Percentiles rank a stretch among this genome's conserved stretches.
phyloP scores from a whole-genome alignment of 2,797 vertebrate species.

The Rousettus madagascariensis region DNA sequence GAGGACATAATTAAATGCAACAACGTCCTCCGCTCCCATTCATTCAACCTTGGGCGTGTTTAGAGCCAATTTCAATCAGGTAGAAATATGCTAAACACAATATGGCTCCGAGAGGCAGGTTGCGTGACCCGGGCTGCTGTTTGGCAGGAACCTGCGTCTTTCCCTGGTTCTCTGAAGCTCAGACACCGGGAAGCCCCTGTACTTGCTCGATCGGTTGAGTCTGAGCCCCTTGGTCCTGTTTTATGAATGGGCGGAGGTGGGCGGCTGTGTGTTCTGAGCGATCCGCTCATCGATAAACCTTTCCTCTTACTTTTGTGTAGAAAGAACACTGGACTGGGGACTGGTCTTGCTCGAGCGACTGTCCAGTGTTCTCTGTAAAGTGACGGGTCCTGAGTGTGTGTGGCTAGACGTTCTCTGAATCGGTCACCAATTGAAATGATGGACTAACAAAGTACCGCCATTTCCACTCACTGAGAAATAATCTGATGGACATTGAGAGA shows the following conservation, averaged over 20 bases:
- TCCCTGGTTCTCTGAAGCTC: neutral
- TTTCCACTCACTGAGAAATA: neutral
- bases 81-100: slow-evolving; percentile 34
- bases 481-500: neutral
- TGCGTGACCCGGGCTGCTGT: neutral
- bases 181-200: neutral
- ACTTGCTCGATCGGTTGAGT: neutral
- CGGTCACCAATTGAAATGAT: neutral
- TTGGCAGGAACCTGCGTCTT: neutral
- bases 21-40: slow-evolving; percentile 54
- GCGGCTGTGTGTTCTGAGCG: neutral
- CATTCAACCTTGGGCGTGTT: slow-evolving; percentile 63
- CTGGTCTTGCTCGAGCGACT: neutral
- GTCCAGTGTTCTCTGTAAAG: neutral
- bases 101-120: neutral
- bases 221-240: neutral
- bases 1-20: slow-evolving; percentile 73
- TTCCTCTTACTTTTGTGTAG: neutral
- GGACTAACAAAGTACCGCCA: neutral
- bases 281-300: neutral
- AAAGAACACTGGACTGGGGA: neutral
- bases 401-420: neutral
- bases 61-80: slow-evolving; percentile 64
- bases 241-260: neutral
- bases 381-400: neutral